phyloP scores from a whole-genome alignment of 1,140 invertebrate genomes.

The Diploscapter pachys region DNA sequence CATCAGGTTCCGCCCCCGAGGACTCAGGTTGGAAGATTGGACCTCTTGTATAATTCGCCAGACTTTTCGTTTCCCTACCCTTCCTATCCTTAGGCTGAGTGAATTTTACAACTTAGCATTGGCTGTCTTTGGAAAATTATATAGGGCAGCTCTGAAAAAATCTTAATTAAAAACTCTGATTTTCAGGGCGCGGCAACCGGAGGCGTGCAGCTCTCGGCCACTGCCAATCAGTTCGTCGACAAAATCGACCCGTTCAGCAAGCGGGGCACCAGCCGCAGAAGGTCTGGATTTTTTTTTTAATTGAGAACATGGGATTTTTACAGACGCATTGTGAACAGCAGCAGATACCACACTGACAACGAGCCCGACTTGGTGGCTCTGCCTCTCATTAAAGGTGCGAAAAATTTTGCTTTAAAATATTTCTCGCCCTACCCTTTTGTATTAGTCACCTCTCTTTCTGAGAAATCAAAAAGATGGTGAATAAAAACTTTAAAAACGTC shows the following conservation, averaged over 20 bases:
- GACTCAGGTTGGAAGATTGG: slow-evolving; percentile 14
- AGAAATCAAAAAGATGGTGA: too few relatives aligned
- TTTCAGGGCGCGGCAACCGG: slow-evolving; percentile 52
- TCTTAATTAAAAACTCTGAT: neutral
- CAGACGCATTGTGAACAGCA: slow-evolving; percentile 49
- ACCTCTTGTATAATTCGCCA: neutral
- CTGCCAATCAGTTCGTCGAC: slow-evolving; percentile 57
- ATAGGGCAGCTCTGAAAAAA: neutral
- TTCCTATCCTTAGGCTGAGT: neutral
- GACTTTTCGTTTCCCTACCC: neutral
- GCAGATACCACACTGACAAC: slow-evolving; percentile 56
- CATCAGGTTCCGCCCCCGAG: slow-evolving; percentile 36
- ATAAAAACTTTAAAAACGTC: too few relatives aligned
- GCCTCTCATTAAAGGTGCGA: slow-evolving; percentile 54
- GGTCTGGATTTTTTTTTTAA: slow-evolving; percentile 17
- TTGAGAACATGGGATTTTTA: neutral
- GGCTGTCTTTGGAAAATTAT: neutral
- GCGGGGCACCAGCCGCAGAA: slow-evolving; percentile 49
- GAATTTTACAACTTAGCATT: neutral
- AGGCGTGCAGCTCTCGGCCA: slow-evolving; percentile 55
- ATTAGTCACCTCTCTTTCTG: too few relatives aligned
- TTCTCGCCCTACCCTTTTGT: neutral
- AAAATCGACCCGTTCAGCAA: slow-evolving; percentile 58
- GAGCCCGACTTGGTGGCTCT: slow-evolving; percentile 54
- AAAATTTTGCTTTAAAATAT: neutral